A percentile compares a stretch with the other conserved stretches of the same genome.
phyloP scores from a whole-genome alignment of 2,888 invertebrate species.

The Heliconius ethilla region DNA sequence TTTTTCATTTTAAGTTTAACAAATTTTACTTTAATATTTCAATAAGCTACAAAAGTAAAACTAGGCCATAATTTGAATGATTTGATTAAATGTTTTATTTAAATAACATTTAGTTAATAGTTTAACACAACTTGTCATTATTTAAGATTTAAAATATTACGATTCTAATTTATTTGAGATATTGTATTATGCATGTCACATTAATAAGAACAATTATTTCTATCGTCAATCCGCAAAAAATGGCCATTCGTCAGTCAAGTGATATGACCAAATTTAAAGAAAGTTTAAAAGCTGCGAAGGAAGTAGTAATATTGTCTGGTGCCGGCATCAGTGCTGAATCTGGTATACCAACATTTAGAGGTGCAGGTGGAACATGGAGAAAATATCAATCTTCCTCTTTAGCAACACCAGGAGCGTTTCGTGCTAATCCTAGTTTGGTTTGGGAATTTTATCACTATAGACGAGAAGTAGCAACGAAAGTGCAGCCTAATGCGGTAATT shows the following conservation, averaged over 20 bases:
- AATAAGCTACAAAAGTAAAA: background rate
- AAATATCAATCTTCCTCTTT: conserved; percentile 85
- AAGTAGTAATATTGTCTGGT: conserved; percentile 87
- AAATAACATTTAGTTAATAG: background rate
- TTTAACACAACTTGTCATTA: conserved; percentile 1
- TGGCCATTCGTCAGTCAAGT: conserved; percentile 63
- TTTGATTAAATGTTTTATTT: background rate
- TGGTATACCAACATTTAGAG: conserved; percentile 93
- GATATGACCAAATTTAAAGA: conserved; percentile 80
- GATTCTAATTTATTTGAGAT: background rate
- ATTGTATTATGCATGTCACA: conserved; percentile 52
- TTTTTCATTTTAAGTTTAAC: no score
- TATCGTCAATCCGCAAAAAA: conserved; percentile 42
- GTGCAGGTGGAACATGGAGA: conserved; percentile 91
- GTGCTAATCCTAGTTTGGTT: conserved; percentile 87
- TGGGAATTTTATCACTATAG: conserved; percentile 96
- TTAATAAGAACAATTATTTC: conserved; percentile 50
- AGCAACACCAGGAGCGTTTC: conserved; percentile 88
- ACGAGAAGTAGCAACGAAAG: conserved; percentile 88
- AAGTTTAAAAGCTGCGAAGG: conserved; percentile 81
- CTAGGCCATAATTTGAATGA: background rate
- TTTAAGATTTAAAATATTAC: background rate
- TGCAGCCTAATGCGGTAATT: conserved; percentile 85
- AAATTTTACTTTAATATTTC: background rate
- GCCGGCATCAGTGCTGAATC: conserved; percentile 92